Conservation (phyloP, 2,888 invertebrate species). For the Dolichomitus sp. region DNA sequence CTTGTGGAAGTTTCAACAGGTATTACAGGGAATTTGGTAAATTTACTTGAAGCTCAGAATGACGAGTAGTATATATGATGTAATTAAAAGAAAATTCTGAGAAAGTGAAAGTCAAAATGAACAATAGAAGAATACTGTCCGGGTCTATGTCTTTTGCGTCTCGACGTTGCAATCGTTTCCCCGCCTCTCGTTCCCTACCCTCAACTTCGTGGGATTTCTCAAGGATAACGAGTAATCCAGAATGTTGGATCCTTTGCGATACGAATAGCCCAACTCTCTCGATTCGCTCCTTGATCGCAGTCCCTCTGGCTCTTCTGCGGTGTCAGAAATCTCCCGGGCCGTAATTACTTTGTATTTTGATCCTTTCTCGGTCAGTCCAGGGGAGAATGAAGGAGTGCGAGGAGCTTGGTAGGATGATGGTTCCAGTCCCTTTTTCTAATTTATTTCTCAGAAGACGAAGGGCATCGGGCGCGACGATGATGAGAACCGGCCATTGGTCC, state of each 20-base stretch:
- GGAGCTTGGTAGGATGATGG: conserved; percentile 18
- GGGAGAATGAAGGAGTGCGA: conserved; percentile 29
- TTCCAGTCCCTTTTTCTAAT: conserved; percentile 52
- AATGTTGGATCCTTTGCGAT: conserved; percentile 76
- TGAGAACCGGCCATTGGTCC: conserved; percentile 49
- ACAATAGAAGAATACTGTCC: not conserved
- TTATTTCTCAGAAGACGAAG: conserved; percentile 63
- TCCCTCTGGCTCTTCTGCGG: conserved; percentile 42
- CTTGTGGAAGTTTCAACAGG: conserved; percentile 1
- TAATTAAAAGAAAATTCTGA: not conserved
- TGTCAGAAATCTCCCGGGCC: conserved; percentile 66
- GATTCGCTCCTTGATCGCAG: conserved; percentile 57
- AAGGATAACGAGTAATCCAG: conserved; percentile 84
- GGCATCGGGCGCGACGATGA: conserved; percentile 34
- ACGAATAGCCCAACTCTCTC: conserved; percentile 51
- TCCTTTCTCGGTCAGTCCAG: conserved; percentile 64
- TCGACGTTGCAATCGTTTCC: conserved; percentile 16
- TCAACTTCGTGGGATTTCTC: conserved; percentile 72
- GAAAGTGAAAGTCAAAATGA: not conserved
- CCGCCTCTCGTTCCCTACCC: conserved; percentile 21
- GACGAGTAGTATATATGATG: not conserved
- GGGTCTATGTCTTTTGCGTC: conserved; percentile 25
- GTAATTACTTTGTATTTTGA: conserved; percentile 80
- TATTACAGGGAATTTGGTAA: not conserved
- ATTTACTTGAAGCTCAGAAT: not conserved